phyloP scores from a whole-genome alignment of 2,797 vertebrate species.

The Cirrhinus molitorella region DNA sequence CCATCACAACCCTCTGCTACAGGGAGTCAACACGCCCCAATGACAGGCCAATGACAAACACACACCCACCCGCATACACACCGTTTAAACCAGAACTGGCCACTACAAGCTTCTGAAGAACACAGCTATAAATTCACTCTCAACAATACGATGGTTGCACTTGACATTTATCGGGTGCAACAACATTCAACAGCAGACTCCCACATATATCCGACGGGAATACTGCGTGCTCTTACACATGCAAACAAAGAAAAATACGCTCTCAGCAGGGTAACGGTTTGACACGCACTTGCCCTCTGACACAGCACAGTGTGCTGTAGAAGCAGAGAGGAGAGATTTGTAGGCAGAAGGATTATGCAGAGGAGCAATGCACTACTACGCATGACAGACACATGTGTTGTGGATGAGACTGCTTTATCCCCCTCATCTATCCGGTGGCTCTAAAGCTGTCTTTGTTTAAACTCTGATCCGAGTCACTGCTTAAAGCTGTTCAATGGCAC shows the following conservation, averaged over 20 bases:
- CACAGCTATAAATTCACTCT: background rate
- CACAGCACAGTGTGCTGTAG: background rate
- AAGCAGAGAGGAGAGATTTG: background rate
- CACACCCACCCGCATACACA: background rate
- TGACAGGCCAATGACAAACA: conserved; percentile 44
- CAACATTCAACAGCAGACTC: conserved; percentile 7
- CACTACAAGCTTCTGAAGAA: background rate
- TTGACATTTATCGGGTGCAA: background rate
- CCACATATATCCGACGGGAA: background rate
- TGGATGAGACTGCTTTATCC: background rate
- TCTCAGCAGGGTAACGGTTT: conserved; percentile 25
- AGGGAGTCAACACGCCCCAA: conserved; percentile 17
- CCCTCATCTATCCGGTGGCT: background rate
- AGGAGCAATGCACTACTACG: background rate
- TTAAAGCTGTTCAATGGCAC: conserved; percentile 28
- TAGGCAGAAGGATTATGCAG: background rate
- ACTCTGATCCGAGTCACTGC: background rate
- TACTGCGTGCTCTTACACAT: background rate
- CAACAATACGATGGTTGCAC: background rate
- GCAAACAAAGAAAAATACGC: background rate
- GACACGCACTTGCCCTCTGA: conserved; percentile 1
- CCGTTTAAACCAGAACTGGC: background rate
- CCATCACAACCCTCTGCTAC: background rate
- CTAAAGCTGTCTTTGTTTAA: conserved; percentile 13
- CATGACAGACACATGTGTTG: conserved; percentile 15